phyloP scores from a whole-genome alignment of 2,113 vertebrate species.

The Neodontobutis hainanensis region DNA sequence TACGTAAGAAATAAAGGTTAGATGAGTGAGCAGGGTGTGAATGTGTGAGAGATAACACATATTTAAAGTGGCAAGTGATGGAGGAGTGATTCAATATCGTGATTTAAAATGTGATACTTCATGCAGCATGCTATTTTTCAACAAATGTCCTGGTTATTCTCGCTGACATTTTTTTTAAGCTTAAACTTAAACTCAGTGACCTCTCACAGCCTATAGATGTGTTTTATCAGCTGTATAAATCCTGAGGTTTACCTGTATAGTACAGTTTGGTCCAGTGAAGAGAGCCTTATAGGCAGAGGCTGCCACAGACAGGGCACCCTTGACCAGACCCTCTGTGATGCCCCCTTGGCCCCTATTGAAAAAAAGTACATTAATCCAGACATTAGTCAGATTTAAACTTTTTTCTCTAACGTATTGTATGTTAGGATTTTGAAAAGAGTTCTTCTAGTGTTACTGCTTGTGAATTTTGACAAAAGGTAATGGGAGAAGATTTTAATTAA shows the following conservation, averaged over 20 bases:
- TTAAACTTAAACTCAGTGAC: too few relatives aligned
- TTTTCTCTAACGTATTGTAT: too few relatives aligned
- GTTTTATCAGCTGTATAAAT: too few relatives aligned
- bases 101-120: not conserved
- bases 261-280: constrained; percentile 88
- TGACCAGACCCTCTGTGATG: constrained; percentile 92
- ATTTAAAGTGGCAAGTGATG: not conserved
- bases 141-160: not conserved
- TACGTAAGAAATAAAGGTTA: not conserved
- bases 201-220: not conserved
- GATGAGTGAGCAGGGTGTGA: not conserved
- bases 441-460: too few relatives aligned
- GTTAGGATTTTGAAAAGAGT: too few relatives aligned
- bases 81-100: not conserved
- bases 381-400: too few relatives aligned
- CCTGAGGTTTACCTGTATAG: constrained; percentile 80
- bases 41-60: not conserved
- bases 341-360: constrained; percentile 72
- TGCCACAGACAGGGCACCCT: constrained; percentile 96
- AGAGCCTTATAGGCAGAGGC: constrained; percentile 97
- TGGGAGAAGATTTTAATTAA: too few relatives aligned
- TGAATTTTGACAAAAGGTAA: too few relatives aligned
- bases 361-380: constrained; percentile 3
- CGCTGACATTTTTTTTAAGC: too few relatives aligned
- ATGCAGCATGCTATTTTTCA: not conserved